Conservation (phyloP, 2,888 invertebrate species). For the Ethmia dodecea region DNA sequence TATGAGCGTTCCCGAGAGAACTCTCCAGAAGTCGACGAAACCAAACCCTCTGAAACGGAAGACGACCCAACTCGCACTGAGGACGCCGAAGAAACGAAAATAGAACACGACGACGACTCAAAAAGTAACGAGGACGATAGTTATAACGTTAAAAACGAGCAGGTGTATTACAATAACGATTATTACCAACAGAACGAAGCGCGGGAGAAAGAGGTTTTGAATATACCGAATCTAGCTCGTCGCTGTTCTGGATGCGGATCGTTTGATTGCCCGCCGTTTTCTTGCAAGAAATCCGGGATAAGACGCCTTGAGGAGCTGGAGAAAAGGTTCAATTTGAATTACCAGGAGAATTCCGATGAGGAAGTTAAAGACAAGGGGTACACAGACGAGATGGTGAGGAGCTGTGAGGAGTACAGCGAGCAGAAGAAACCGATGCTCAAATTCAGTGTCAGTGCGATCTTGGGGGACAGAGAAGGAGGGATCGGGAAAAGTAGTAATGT, state of each 20-base stretch:
- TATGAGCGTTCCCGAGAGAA: slow-evolving; percentile 55
- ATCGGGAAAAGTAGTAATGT: slow-evolving; percentile 39
- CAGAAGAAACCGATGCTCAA: slow-evolving; percentile 88
- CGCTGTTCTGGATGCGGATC: slow-evolving; percentile 77
- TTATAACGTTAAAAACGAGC: slow-evolving; percentile 49
- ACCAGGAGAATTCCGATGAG: slow-evolving; percentile 63
- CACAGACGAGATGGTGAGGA: slow-evolving; percentile 62
- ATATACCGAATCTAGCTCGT: slow-evolving; percentile 51
- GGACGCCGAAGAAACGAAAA: slow-evolving; percentile 40
- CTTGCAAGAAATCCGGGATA: slow-evolving; percentile 66
- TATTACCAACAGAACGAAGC: slow-evolving; percentile 28
- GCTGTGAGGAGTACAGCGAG: slow-evolving; percentile 55
- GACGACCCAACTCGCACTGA: slow-evolving; percentile 41
- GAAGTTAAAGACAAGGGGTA: slow-evolving; percentile 36
- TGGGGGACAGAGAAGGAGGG: slow-evolving; percentile 81
- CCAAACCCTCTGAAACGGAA: slow-evolving; percentile 39
- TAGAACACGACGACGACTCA: slow-evolving; percentile 54
- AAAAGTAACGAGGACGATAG: slow-evolving; percentile 53
- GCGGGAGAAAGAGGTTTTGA: slow-evolving; percentile 56
- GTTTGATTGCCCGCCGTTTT: slow-evolving; percentile 72
- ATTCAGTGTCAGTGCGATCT: slow-evolving; percentile 95
- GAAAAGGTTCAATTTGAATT: slow-evolving; percentile 59
- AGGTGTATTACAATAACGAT: slow-evolving; percentile 45
- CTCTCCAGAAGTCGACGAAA: slow-evolving; percentile 55
- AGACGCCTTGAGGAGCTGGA: slow-evolving; percentile 61